Evolutionary conservation across 2,888 invertebrate genomes (phyloP), one percentile per base, ranked within the genome.

Genomic region (Pheosia gnoma): DNA sequence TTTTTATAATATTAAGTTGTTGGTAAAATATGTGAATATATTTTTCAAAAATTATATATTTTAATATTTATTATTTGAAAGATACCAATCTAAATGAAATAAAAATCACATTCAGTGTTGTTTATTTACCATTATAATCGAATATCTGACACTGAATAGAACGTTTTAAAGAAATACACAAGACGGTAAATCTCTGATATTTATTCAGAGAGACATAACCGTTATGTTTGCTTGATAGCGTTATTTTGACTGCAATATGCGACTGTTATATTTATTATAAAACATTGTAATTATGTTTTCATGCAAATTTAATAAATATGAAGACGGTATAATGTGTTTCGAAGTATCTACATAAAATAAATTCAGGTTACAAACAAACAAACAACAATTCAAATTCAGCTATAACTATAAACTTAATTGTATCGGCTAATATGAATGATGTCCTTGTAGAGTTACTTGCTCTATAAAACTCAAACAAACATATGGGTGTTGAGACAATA

Each of bases 91-190:
- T 63, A 59, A 59, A 59, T 54, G 63, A 54, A 65, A 59, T 63
- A 72, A 69, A 66, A 13, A 63, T 62, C 53, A 57, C 41, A 62
- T 69, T 66, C 63, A 62, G 65, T 66, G 63, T 63, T 65, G 59
- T 65, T 25, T 25, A 25, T 25, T 25, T 25, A 25, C 25, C 25
- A 25, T 67, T 62, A 62, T 69, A 65, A 57, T 60, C 49, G 57
- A 59, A 69, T 69, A 66, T 72, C 67, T 75, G 70, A 75, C 75
- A 72, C 57, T 60, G 62, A 63, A 66, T 68, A 57, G 61, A 55
- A 60, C 56, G 60, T 45, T 60, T 68, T 58, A 53, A 37, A 62
- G 52, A 57, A 60, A 71, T 63, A 62, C 59, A 63, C 25, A 13
- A 8, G 47, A 43, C 59, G 56, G 55, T 68, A 64, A 63, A 63